Percentiles rank a stretch among this genome's conserved stretches.
phyloP scores from a whole-genome alignment of 30 jellyfish, hydroid and myxozoan genomes.

The Pseudorhiza aurosa region DNA sequence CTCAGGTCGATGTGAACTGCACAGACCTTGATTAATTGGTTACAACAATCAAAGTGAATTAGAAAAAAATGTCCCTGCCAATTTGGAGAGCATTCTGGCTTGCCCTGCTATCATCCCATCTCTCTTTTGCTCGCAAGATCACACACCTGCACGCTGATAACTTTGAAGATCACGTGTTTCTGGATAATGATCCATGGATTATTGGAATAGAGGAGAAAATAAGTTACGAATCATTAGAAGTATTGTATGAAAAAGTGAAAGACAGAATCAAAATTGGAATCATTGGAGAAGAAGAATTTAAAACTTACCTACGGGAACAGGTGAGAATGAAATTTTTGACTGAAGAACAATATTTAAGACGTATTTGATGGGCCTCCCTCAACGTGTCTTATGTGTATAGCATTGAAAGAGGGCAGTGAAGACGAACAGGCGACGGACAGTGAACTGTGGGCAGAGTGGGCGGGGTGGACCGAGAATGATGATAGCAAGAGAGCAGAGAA shows the following conservation, averaged over 20 bases:
- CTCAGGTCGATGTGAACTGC: no score
- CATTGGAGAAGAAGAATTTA: constrained; percentile 26
- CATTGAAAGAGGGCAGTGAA: no score
- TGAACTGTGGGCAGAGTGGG: no score
- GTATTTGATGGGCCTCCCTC: no score
- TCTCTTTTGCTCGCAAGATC: background rate
- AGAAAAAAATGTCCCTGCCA: no score
- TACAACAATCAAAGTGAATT: no score
- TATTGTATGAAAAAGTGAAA: constrained; percentile 36
- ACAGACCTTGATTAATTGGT: no score
- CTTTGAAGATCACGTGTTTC: constrained; percentile 44
- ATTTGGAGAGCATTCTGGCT: background rate
- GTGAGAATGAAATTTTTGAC: constrained; percentile 14
- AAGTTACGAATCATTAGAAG: constrained; percentile 4
- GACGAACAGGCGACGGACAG: no score
- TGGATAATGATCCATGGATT: constrained; percentile 44
- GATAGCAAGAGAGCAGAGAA: no score
- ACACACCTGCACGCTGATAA: constrained; percentile 5
- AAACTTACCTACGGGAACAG: background rate
- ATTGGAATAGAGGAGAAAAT: constrained; percentile 32
- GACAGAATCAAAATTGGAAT: constrained; percentile 54
- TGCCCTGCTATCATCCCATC: background rate
- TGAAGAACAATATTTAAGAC: no score
- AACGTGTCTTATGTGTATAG: background rate
- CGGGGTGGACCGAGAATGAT: no score